Conservation (phyloP, 2,797 vertebrate genomes). For the Carduelis carduelis region DNA sequence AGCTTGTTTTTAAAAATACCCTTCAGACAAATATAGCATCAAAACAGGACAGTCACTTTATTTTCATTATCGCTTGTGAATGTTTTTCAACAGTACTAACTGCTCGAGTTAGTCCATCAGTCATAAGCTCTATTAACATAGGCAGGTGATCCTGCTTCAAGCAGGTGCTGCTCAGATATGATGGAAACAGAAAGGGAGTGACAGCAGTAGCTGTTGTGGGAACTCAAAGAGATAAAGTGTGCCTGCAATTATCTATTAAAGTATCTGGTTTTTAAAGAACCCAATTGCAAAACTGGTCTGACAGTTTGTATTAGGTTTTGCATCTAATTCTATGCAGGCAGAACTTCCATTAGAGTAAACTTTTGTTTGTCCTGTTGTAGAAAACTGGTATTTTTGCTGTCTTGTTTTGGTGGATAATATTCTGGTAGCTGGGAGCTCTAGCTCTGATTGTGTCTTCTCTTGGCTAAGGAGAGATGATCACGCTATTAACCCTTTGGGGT, state of each 20-base stretch:
- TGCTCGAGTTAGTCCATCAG: background rate
- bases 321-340: background rate
- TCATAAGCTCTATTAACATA: background rate
- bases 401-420: background rate
- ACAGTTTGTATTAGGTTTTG: background rate
- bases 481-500: background rate
- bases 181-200: background rate
- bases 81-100: background rate
- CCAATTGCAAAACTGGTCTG: accelerated
- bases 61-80: background rate
- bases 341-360: background rate
- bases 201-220: background rate
- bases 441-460: background rate
- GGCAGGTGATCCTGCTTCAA: background rate
- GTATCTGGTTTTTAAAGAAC: background rate
- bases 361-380: background rate
- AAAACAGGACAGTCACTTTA: background rate
- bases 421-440: background rate
- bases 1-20: background rate
- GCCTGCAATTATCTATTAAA: background rate
- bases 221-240: background rate
- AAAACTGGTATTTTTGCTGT: background rate
- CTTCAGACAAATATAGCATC: background rate
- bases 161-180: background rate
- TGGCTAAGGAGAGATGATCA: background rate